Base-by-base conservation (phyloP, 2,797 vertebrate genomes). In the Lepilemur ruficaudatus region DNA sequence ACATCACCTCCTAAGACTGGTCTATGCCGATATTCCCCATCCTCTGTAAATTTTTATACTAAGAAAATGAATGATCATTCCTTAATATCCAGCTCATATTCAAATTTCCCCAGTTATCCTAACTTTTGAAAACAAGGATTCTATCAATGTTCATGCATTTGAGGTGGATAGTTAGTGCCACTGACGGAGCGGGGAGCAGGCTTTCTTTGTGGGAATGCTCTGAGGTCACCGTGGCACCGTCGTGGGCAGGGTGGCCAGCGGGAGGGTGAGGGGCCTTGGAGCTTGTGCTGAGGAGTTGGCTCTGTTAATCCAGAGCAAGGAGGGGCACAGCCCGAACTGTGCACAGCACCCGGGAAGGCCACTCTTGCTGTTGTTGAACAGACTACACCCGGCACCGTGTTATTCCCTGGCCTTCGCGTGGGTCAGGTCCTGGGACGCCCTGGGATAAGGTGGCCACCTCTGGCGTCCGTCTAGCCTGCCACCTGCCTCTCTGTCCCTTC, bases 211-310 rank as follows among this genome's bases (percentile, higher is more conserved):
- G 7, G 65, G 69, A 55, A 80, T 35, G 43, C 41, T 78, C 75
- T 35, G 48, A 81, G 55, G 84, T 61, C 52, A 17, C 59, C 67
- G 7, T 3, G 28, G 83, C 3, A 5, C 28, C 17, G 18, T 67
- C 12, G 15, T 4, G 17, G 18, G 8, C 57, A 10, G 5, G 0
- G 50, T 18, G 8, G 20, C 18, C 12, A 79, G 35, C 7, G 0
- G 15, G 72, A 80, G 25, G 25, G 4, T 5, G 30, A 55, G 80
- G 57, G 20, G 13, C 23, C n/a, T 78, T 9, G 48, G 30, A 61
- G 88, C 52, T 55, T 18, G 32, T 22, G 12, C 4, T 5, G 5
- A 30, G 28, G 15, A 84, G 20, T 11, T 18, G 15, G 38, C 46
- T 83, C 8, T 82, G 72, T 38, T n/a, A 25, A 65, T 72, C 17